A percentile compares a stretch with the other conserved stretches of the same genome.
phyloP scores from a whole-genome alignment of 2,797 vertebrate species.

The Manis pentadactyla region DNA sequence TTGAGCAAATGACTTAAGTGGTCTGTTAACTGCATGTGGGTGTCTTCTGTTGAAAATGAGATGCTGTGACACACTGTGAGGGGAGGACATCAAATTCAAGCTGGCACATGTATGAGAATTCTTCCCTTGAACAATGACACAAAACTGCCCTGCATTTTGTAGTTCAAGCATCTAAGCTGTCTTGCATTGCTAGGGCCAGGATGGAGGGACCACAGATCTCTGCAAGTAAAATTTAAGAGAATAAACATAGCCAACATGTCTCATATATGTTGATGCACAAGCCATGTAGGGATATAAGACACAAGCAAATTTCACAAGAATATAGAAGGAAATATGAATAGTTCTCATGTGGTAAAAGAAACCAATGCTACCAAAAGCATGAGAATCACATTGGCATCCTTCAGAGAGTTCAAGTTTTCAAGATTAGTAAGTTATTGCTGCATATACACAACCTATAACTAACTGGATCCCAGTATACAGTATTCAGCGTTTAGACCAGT shows the following conservation, averaged over 20 bases:
- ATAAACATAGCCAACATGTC: neutral
- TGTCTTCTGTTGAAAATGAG: neutral
- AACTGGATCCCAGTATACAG: neutral
- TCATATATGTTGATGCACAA: neutral
- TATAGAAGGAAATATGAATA: neutral
- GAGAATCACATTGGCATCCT: neutral
- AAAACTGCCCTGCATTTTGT: neutral
- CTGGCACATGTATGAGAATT: neutral
- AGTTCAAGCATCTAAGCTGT: neutral
- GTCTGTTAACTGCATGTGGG: neutral
- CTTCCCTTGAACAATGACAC: neutral
- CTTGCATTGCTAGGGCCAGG: neutral
- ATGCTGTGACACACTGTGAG: neutral
- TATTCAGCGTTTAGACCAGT: neutral
- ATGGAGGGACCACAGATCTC: neutral
- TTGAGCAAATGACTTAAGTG: neutral
- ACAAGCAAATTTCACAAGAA: neutral
- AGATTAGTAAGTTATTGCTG: neutral
- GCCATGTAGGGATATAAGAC: neutral
- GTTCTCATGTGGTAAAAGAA: neutral
- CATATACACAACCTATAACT: neutral
- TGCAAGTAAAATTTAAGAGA: neutral
- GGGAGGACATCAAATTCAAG: neutral
- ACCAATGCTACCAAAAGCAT: neutral
- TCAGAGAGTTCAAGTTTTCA: neutral